phyloP scores from a whole-genome alignment of 1,140 invertebrate genomes.

The Cyrtorhinus lividipennis region DNA sequence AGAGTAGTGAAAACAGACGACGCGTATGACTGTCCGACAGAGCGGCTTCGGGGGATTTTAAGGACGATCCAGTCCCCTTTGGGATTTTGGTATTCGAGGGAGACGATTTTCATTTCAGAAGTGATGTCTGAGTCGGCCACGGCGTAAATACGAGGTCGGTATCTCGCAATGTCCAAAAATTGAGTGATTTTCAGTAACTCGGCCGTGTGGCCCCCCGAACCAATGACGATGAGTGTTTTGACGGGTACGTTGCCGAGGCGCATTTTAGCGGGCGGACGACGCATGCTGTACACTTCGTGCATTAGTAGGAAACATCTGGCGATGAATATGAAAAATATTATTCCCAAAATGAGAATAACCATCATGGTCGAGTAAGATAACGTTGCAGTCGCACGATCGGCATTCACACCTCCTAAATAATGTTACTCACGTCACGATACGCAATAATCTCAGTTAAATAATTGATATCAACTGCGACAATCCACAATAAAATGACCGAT shows the following conservation, averaged over 20 bases:
- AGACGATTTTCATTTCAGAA: slow-evolving; percentile 35
- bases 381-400: too few relatives aligned
- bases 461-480: too few relatives aligned
- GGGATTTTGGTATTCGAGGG: slow-evolving; percentile 11
- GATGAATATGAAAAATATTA: background rate
- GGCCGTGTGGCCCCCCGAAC: slow-evolving; percentile 67
- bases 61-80: slow-evolving; percentile 35
- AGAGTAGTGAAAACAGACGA: slow-evolving; percentile 65
- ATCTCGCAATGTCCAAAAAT: slow-evolving; percentile 41
- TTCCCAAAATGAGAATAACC: background rate
- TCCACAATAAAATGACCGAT: too few relatives aligned
- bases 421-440: too few relatives aligned
- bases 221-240: slow-evolving; percentile 40
- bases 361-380: too few relatives aligned
- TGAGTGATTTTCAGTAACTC: slow-evolving; percentile 67
- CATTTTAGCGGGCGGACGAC: background rate
- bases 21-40: slow-evolving; percentile 74
- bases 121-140: slow-evolving; percentile 61
- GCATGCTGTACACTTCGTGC: slow-evolving; percentile 1
- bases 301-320: background rate
- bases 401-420: too few relatives aligned
- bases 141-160: slow-evolving; percentile 58
- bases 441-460: too few relatives aligned
- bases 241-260: background rate
- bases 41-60: slow-evolving; percentile 64